Evolutionary conservation across 2,888 invertebrate genomes (phyloP), one percentile per base, ranked within the genome.

Genomic region (Lepeophtheirus nordmannii): DNA sequence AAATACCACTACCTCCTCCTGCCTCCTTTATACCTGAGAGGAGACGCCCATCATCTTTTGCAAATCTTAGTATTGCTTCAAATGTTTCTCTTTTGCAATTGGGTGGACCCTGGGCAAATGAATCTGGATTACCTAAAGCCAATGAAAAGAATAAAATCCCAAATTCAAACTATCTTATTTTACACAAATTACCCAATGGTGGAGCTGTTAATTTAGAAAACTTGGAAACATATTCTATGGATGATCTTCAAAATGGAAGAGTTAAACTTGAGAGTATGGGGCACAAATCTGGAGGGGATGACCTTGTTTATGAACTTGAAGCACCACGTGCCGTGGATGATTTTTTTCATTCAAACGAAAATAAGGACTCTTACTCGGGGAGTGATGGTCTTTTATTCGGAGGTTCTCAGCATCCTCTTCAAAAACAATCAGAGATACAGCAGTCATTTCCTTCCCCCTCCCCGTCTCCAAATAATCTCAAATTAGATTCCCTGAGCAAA

Each of bases 161-260:
- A 5, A 46, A 46, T 17, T 17, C 53, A 46, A 53, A 63, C 3
- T 63, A 63, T 23, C 41, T 63, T 46, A 53, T 63, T 10, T 30
- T 63, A 14, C 63, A 63, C 37, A 63, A 63, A 17, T 30, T 63
- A 14, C 63, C 63, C 23, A 63, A 63, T 23, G 63, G 63, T 14
- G 63, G 53, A 63, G 63, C 63, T 12, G 20, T 63, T 7, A 63
- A 63, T 38, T 53, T 63, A 1, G 63, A 63, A 38, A 63, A 63
- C 56, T 53, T 63, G 9, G 56, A 46, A 30, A 63, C 63, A 22
- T 63, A 63, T 8, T 46, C 22, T 37, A 63, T 63, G 63, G 56
- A 20, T 56, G 63, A 63, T 17, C 22, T 63, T 11, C 46, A 46
- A 23, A 20, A 22, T 14, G 63, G 56, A n/a, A 22, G 38, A 10